Evolutionary conservation across 2,113 vertebrate species (phyloP), one percentile per base, ranked within the genome.

Genomic region (Benitochromis conjunctus): DNA sequence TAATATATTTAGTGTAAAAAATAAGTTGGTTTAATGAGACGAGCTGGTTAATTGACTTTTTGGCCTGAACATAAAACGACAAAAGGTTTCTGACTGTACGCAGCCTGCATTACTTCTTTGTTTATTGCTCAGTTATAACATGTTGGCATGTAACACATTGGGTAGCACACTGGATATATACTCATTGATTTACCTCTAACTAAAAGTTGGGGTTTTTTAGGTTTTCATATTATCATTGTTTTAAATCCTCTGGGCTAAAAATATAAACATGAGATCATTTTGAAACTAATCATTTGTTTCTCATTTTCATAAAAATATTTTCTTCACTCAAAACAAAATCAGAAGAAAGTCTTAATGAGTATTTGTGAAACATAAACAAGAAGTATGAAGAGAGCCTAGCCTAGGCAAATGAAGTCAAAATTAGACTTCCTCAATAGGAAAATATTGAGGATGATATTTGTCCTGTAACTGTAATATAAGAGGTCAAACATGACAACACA

Each of bases 171-270:
- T 38, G 60, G n/a, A 21, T 24, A 43, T 69, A 43, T 43, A 16
- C 2, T 46, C 21, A 43, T 4, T 46, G 21, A 26, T 46, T 71
- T 46, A 48, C 3, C 14, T 18, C 24, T 29, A 46, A 16, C 1
- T 18, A 0, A 14, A 71, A 71, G 41, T 48, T 6, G 16, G 5
- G 14, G 1, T 1, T 46, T 26, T 46, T 51, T 46, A 43, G 0
- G 21, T 26, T 71, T 71, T 46, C 1, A 43, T 43, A 46, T 71
- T 69, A 1, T 9, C 36, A 26, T 69, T 43, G 41, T 71, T 48
- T 48, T 46, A 5, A 46, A 46, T 0, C 41, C 1, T 74, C 13
- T 16, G 38, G 13, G 13, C 38, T 46, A 71, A 71, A 71, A 2
- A 71, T 26, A 71, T 26, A 7, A 46, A 0, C 38, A 24, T 69